These are phyloP conservation scores for Scrobipalpa atriplicella DNA, from an alignment of 2,888 invertebrate species.

Conservation along the genomic window DNA sequence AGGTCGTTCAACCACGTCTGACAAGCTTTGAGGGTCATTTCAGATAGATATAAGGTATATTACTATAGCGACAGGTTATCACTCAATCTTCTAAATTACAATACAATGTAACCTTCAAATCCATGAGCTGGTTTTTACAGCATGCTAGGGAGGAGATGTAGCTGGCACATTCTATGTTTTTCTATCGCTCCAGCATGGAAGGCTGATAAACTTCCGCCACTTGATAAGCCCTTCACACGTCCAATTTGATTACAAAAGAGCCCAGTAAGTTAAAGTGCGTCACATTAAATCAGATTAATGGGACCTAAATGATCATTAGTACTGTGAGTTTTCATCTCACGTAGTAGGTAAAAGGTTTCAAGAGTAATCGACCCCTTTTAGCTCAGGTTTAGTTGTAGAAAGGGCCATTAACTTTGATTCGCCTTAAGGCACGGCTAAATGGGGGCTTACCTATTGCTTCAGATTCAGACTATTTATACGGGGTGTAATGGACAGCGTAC, in stretches of 20 bases:
- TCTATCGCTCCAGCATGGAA: no score
- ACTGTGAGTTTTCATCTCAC: conserved; percentile 8
- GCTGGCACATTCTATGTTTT: no score
- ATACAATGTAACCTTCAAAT: no score
- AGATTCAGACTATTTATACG: no score
- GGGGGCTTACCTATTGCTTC: neutral
- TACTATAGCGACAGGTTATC: no score
- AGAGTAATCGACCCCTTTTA: conserved; percentile 14
- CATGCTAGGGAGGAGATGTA: no score
- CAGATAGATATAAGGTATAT: no score
- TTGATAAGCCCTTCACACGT: neutral
- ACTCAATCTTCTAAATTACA: no score
- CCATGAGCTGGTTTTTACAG: no score
- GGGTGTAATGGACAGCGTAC: no score
- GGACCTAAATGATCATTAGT: conserved; percentile 9
- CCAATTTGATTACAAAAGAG: conserved; percentile 15
- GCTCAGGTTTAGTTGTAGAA: conserved; percentile 11
- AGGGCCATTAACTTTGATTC: conserved; percentile 12
- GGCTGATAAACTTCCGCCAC: neutral
- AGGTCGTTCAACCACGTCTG: no score
- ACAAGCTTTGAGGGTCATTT: no score
- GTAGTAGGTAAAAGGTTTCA: conserved; percentile 22
- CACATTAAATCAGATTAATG: conserved; percentile 22
- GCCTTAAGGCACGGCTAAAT: neutral
- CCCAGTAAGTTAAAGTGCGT: conserved; percentile 8